phyloP scores from a whole-genome alignment of 2,888 invertebrate species.

The Scaptomyza reducta region DNA sequence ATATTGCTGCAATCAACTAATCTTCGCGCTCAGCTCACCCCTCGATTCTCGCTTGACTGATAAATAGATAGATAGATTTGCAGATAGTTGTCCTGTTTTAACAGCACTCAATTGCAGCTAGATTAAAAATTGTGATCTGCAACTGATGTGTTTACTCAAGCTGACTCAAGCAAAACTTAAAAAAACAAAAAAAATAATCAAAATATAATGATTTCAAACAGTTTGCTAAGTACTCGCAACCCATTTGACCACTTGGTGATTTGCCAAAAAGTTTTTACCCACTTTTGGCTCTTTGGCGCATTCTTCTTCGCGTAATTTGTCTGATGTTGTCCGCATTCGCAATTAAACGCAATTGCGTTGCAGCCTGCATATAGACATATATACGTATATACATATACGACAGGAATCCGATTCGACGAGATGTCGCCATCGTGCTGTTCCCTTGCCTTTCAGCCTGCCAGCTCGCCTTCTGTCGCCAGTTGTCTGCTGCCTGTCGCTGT shows the following conservation, averaged over 20 bases:
- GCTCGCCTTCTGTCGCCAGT: conserved; percentile 23
- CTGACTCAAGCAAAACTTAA: conserved; percentile 16
- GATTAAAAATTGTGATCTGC: conserved; percentile 48
- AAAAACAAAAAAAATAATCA: neutral
- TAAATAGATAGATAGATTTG: conserved; percentile 2
- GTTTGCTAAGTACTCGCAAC: conserved; percentile 44
- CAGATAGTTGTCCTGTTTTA: conserved; percentile 36
- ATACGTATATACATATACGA: conserved; percentile 1
- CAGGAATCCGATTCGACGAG: conserved; percentile 33
- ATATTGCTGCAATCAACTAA: conserved; percentile 84
- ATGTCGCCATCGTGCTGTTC: conserved; percentile 52
- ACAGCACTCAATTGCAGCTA: conserved; percentile 54
- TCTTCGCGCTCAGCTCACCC: conserved; percentile 82
- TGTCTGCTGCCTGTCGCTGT: conserved; percentile 35
- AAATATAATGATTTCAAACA: conserved; percentile 39
- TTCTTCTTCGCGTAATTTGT: conserved; percentile 65
- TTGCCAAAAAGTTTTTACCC: conserved; percentile 68
- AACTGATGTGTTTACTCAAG: conserved; percentile 53
- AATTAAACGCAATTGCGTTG: conserved; percentile 82
- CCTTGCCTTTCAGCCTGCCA: conserved; percentile 9
- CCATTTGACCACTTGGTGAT: conserved; percentile 60
- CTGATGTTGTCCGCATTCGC: conserved; percentile 63
- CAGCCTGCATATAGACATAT: conserved; percentile 11
- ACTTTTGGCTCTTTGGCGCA: conserved; percentile 34
- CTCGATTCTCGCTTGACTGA: conserved; percentile 18